Evolutionary conservation across 2,888 invertebrate species (phyloP).

Genomic region (Ditylenchus weischeri): DNA sequence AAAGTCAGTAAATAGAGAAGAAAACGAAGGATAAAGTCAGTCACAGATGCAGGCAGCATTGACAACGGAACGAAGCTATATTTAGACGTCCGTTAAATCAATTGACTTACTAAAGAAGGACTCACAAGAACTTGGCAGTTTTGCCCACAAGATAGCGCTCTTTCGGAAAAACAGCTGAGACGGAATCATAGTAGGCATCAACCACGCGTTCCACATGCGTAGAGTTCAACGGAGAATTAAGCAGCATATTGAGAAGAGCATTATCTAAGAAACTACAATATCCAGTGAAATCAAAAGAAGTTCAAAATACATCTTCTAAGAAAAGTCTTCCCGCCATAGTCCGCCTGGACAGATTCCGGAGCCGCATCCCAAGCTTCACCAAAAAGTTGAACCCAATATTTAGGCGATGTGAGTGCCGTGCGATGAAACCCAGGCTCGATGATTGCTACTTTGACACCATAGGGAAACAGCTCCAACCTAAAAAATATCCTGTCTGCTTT

Average conservation of each 20-base stretch:
- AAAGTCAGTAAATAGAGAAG: too few species aligned
- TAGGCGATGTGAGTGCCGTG: background rate
- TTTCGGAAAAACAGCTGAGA: background rate
- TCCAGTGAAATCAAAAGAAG: too few species aligned
- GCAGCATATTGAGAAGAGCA: too few species aligned
- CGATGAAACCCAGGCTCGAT: background rate
- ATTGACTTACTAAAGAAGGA: background rate
- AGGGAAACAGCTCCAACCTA: background rate
- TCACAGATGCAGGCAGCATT: background rate
- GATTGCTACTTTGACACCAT: background rate
- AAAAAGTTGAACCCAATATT: too few species aligned
- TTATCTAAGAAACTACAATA: too few species aligned
- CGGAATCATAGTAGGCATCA: background rate
- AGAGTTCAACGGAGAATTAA: too few species aligned
- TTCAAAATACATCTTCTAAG: too few species aligned
- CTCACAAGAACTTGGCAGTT: background rate
- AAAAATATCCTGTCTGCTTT: background rate
- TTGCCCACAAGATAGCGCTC: background rate
- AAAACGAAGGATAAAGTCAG: slow-evolving; percentile 1
- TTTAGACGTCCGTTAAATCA: background rate
- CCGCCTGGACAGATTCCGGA: too few species aligned
- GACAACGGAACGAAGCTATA: background rate
- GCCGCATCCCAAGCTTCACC: too few species aligned
- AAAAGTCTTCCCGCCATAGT: too few species aligned
- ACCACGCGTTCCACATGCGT: background rate